These are phyloP conservation scores for Drosophila atripex DNA, from an alignment of 2,888 invertebrate species.

Conservation along the genomic window DNA sequence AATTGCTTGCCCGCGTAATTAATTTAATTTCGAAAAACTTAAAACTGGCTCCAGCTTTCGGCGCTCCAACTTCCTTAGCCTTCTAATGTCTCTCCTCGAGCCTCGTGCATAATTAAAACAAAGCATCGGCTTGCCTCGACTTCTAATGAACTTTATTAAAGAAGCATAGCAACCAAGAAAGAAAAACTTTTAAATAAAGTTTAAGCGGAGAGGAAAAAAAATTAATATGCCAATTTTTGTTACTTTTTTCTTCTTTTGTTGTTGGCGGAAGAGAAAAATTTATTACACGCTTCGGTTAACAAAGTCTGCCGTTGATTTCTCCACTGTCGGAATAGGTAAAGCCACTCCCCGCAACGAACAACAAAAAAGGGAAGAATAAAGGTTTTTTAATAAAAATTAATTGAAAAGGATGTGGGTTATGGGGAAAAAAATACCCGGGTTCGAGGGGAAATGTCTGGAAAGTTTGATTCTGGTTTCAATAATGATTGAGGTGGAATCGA, in stretches of 20 bases:
- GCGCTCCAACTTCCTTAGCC: slow-evolving; percentile 10
- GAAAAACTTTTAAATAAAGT: slow-evolving; percentile 38
- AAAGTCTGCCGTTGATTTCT: slow-evolving; percentile 61
- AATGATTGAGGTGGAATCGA: slow-evolving; percentile 26
- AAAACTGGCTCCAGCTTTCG: slow-evolving; percentile 50
- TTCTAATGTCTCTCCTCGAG: slow-evolving; percentile 30
- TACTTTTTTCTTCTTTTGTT: slow-evolving; percentile 30
- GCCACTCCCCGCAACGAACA: slow-evolving; percentile 7
- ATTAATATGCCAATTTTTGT: slow-evolving; percentile 63
- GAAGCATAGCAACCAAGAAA: slow-evolving; percentile 27
- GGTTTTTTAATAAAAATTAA: slow-evolving; percentile 61
- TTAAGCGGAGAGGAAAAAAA: slow-evolving; percentile 30
- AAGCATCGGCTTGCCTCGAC: slow-evolving; percentile 46
- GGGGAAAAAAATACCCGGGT: slow-evolving; percentile 13
- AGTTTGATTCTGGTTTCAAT: slow-evolving; percentile 46
- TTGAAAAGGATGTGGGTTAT: slow-evolving; percentile 55
- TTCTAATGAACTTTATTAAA: slow-evolving; percentile 59
- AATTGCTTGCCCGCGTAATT: slow-evolving; percentile 67
- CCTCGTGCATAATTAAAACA: slow-evolving; percentile 63
- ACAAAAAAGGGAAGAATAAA: slow-evolving; percentile 26
- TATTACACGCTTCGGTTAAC: slow-evolving; percentile 63
- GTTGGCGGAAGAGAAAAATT: slow-evolving; percentile 39
- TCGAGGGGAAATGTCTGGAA: slow-evolving; percentile 45
- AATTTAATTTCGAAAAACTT: slow-evolving; percentile 65
- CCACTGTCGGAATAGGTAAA: slow-evolving; percentile 30